A percentile compares a stretch with the other conserved stretches of the same genome.
Evolutionary conservation across 35 echinoderm and acorn worm genomes (phyloP).

Genomic region (Eucidaris tribuloides): DNA sequence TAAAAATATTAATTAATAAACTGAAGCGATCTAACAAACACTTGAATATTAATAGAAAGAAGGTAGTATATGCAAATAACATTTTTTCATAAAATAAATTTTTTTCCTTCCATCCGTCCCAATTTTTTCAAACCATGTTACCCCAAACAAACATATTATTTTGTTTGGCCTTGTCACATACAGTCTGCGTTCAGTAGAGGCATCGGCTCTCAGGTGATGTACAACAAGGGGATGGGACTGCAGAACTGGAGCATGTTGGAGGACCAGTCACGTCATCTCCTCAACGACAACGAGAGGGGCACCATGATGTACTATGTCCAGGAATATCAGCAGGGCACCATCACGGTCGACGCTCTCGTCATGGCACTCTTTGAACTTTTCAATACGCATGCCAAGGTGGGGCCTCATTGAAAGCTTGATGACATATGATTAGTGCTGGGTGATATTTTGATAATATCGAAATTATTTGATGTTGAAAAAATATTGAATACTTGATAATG

Average conservation of each 20-base stretch:
- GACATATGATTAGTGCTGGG: no score
- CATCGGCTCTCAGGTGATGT: conserved; percentile 88
- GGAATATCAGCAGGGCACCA: conserved; percentile 82
- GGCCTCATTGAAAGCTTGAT: not conserved
- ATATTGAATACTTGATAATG: no score
- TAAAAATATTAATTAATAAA: no score
- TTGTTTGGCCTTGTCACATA: not conserved
- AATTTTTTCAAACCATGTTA: no score
- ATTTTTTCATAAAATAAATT: no score
- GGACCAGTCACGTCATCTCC: conserved; percentile 80
- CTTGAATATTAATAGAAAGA: no score
- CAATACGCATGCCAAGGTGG: conserved; percentile 94
- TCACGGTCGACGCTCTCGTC: conserved; percentile 76
- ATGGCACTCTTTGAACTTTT: conserved; percentile 88
- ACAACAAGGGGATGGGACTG: conserved; percentile 59
- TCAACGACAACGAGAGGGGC: conserved; percentile 88
- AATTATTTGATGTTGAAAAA: no score
- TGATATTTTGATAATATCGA: no score
- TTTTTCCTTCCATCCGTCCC: no score
- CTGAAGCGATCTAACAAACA: no score
- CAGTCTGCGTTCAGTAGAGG: conserved; percentile 85
- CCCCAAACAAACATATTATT: no score
- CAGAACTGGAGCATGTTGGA: conserved; percentile 95
- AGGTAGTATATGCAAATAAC: no score
- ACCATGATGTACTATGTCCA: conserved; percentile 97